Evolutionary conservation across 2,888 invertebrate genomes (phyloP), one percentile per base, ranked within the genome.

Genomic region (Andrena marginata): DNA sequence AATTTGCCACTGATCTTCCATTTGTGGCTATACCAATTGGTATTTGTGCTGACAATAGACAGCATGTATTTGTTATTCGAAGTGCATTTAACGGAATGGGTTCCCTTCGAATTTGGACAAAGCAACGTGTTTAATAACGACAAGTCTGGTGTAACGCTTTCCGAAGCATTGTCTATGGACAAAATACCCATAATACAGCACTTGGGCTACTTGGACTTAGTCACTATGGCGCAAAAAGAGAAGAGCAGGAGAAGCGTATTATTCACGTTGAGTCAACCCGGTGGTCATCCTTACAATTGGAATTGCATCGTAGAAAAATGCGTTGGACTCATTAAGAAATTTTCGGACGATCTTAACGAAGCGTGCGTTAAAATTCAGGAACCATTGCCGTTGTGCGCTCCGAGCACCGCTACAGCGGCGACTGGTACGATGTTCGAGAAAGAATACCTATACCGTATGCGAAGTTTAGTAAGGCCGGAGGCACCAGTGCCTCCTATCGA

Each of bases 211-310:
- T 95, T 96, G 80, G 97, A 98, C 93, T 95, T 98, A 26, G 95
- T 95, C 89, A 95, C 95, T 48, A 93, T 98, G 89, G 95, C 97
- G 0, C 95, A 96, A 89, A 96, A 96, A 90, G 96, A 96, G 59
- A 92, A 94, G 29, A 68, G 84, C 0, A 95, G 97, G 88, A 95
- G 98, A 65, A 93, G 95, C 86, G 94, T 96, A 76, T 94, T 98
- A 59, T 98, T 97, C 91, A 95, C 96, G 16, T 94, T 98, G 0
- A 97, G 97, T 42, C 96, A 97, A 90, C 98, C 97, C 33, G 98
- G 98, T 26, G 98, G 98, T 42, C 98, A 98, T 93, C 98, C 98
- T 0, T 96, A 97, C 90, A 97, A 97, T 91, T 98, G 98, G 98
- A 97, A 96, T 90, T 95, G 95, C 85, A 93, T 98, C 10, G 92